Evolutionary conservation across 2,888 invertebrate genomes (phyloP).

Genomic region (Scelioninae gen. 2): DNA sequence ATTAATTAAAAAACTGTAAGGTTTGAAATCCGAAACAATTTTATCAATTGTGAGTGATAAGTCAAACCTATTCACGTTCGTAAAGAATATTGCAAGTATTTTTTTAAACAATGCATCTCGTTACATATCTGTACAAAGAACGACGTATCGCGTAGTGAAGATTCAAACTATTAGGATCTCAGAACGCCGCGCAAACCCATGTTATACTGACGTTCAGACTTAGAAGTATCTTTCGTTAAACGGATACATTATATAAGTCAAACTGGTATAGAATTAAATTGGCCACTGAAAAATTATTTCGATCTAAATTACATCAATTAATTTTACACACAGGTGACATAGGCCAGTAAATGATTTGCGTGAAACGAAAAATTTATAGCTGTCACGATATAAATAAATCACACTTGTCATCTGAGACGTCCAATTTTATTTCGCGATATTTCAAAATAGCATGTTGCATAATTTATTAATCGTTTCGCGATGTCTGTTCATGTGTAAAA

Average conservation of each 20-base stretch:
- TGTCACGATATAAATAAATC: slow-evolving; percentile 36
- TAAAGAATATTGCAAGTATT: neutral
- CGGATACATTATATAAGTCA: neutral
- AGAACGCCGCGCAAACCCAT: neutral
- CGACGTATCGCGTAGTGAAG: neutral
- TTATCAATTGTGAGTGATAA: no score
- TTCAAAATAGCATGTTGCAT: slow-evolving; percentile 15
- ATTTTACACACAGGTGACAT: slow-evolving; percentile 15
- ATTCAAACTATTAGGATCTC: neutral
- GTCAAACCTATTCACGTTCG: neutral
- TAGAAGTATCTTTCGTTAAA: neutral
- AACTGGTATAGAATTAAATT: neutral
- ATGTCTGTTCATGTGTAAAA: slow-evolving; percentile 4
- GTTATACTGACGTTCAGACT: neutral
- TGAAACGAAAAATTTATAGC: slow-evolving; percentile 30
- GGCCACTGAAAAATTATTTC: slow-evolving; percentile 1
- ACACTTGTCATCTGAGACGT: slow-evolving; percentile 22
- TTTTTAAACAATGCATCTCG: slow-evolving; percentile 4
- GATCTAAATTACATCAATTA: slow-evolving; percentile 25
- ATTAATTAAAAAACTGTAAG: no score
- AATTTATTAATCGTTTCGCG: slow-evolving; percentile 36
- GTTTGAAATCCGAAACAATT: no score
- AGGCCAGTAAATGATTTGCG: slow-evolving; percentile 19
- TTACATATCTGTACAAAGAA: slow-evolving; percentile 6
- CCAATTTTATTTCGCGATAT: slow-evolving; percentile 42